These are phyloP conservation scores for Agrypnus murinus DNA, from an alignment of 2,888 invertebrate species.

Conservation along the genomic window DNA sequence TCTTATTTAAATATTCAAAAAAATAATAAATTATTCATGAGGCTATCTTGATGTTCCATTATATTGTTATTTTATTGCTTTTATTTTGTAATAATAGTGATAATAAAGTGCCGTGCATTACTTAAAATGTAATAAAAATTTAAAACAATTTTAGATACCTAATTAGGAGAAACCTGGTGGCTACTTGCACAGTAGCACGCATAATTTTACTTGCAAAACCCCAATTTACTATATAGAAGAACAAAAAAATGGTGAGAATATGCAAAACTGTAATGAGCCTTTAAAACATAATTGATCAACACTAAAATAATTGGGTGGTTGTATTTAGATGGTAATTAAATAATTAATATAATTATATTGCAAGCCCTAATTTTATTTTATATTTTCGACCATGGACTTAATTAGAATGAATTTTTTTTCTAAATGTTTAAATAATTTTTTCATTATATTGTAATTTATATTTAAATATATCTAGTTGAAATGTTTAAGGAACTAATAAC, in stretches of 20 bases:
- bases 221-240: neutral
- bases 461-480: too few relatives aligned
- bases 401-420: neutral
- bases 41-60: neutral
- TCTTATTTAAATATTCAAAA: neutral
- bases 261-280: neutral
- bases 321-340: slow-evolving; percentile 10
- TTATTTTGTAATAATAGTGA: neutral
- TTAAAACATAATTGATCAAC: neutral
- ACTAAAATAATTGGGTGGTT: neutral
- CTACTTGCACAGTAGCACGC: slow-evolving; percentile 8
- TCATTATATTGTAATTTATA: too few relatives aligned
- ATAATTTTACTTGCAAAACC: slow-evolving; percentile 23
- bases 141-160: neutral
- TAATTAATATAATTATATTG: slow-evolving; percentile 9
- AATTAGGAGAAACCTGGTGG: neutral
- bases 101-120: neutral
- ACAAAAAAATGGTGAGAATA: neutral
- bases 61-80: neutral
- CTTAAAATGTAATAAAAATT: neutral
- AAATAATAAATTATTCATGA: slow-evolving; percentile 6
- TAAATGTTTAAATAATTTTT: too few relatives aligned
- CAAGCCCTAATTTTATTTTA: slow-evolving; percentile 5
- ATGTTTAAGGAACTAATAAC: too few relatives aligned
- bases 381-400: slow-evolving; percentile 22